Conservation (phyloP, 2,888 invertebrate genomes). For the Agrochola circellaris region DNA sequence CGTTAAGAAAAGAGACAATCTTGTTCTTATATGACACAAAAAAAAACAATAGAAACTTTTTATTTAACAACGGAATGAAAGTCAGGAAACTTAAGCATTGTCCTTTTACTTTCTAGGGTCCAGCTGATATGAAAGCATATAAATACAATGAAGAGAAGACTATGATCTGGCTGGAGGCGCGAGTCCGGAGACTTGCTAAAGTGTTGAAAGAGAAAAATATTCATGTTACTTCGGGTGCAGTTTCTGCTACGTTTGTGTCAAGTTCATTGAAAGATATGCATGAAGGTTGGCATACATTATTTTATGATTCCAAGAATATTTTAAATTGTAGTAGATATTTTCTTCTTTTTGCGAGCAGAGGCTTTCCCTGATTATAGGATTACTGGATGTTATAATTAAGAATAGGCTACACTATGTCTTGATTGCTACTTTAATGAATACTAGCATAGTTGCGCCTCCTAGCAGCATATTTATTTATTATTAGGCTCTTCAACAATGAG, state of each 20-base stretch:
- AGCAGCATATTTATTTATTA: background rate
- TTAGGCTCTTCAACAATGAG: too few species aligned
- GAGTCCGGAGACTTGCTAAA: conserved; percentile 92
- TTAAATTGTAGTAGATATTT: background rate
- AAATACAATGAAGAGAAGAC: conserved; percentile 95
- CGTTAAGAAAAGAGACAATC: rapidly evolving
- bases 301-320: background rate
- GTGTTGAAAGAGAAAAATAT: conserved; percentile 93
- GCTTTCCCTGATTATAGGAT: too few species aligned
- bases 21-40: background rate
- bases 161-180: conserved; percentile 93
- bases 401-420: background rate
- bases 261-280: conserved; percentile 91
- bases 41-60: background rate
- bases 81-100: background rate
- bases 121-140: conserved; percentile 94
- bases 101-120: conserved; percentile 84
- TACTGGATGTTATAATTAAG: background rate
- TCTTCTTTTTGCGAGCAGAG: background rate
- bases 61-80: background rate
- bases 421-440: background rate
- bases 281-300: conserved; percentile 82
- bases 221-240: conserved; percentile 93
- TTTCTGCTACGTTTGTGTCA: conserved; percentile 94
- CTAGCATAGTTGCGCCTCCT: background rate